Conservation (phyloP, 2,113 vertebrate species). For the Hypanus sabinus region DNA sequence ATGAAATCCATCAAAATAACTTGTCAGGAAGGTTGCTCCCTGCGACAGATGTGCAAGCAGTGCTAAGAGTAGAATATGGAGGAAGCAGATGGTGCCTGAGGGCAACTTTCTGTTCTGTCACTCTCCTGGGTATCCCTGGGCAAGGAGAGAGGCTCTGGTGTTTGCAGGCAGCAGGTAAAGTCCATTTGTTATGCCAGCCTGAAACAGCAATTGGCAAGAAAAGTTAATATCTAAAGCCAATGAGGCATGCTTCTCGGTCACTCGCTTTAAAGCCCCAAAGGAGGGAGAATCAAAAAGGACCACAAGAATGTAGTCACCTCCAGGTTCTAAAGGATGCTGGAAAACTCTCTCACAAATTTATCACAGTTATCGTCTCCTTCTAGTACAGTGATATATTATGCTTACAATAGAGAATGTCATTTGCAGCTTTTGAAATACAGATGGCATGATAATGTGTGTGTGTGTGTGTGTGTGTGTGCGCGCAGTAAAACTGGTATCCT, state of each 20-base stretch:
- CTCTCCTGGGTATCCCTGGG: slow-evolving; percentile 48
- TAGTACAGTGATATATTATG: background rate
- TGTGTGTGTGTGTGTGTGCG: too few relatives aligned
- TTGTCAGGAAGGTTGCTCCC: slow-evolving; percentile 59
- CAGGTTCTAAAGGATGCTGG: background rate
- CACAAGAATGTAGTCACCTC: background rate
- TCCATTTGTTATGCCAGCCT: slow-evolving; percentile 75
- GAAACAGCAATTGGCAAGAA: slow-evolving; percentile 56
- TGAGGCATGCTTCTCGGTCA: slow-evolving; percentile 57
- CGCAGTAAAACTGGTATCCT: slow-evolving; percentile 16
- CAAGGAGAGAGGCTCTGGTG: slow-evolving; percentile 46
- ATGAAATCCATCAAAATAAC: slow-evolving; percentile 56
- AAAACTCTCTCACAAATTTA: background rate
- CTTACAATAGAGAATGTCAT: slow-evolving; percentile 28
- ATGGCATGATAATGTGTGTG: background rate
- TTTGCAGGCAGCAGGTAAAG: slow-evolving; percentile 72
- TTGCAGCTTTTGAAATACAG: slow-evolving; percentile 22
- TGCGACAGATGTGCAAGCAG: slow-evolving; percentile 63
- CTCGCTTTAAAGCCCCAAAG: background rate
- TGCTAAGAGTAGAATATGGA: slow-evolving; percentile 58
- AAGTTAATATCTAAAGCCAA: slow-evolving; percentile 69
- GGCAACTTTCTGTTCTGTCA: slow-evolving; percentile 52
- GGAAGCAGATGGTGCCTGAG: slow-evolving; percentile 72
- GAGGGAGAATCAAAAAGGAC: background rate
- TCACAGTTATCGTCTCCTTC: background rate